Conservation (phyloP, 2,888 invertebrate species). For the Sminthurides aquaticus region DNA sequence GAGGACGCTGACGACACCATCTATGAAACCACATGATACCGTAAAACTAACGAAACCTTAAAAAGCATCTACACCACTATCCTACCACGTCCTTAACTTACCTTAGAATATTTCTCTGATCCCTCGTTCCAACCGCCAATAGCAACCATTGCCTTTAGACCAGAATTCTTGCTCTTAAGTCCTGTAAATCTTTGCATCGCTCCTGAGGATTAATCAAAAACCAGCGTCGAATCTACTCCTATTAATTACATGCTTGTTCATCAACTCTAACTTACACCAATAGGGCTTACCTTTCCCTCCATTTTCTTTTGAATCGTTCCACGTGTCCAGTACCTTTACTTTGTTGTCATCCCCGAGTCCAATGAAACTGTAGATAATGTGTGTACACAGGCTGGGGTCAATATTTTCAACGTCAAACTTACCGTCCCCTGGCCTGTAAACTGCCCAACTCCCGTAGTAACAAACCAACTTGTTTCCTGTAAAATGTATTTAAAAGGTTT, state of each 20-base stretch:
- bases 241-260: neutral
- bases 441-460: neutral
- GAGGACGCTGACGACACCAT: conserved; percentile 48
- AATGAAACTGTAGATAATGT: neutral
- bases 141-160: neutral
- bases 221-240: neutral
- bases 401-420: neutral
- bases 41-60: too few species aligned
- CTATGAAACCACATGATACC: conserved; percentile 33
- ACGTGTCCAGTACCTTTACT: neutral
- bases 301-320: neutral
- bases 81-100: neutral
- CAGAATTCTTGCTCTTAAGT: neutral
- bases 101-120: neutral
- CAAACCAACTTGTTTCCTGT: too few species aligned
- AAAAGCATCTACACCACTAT: too few species aligned
- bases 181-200: neutral
- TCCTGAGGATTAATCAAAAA: neutral
- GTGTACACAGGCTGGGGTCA: neutral
- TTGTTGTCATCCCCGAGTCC: neutral
- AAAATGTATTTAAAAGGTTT: too few species aligned
- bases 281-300: neutral
- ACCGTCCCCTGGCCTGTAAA: neutral
- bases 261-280: neutral
- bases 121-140: neutral